phyloP scores from a whole-genome alignment of 2,888 invertebrate species.

The Caenorhabditis sp. region DNA sequence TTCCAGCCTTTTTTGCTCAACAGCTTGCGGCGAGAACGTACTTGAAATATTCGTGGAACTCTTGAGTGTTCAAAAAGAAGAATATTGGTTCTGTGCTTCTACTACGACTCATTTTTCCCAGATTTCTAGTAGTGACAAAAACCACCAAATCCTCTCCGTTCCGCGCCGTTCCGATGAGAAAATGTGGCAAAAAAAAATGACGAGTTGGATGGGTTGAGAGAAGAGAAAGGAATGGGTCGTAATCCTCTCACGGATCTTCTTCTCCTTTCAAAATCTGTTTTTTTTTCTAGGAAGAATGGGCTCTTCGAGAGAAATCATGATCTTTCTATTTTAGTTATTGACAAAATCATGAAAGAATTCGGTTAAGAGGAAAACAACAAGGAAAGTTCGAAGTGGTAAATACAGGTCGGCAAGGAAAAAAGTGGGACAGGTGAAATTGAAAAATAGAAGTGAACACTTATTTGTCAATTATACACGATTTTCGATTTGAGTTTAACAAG shows the following conservation, averaged over 20 bases:
- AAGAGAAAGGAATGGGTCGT: constrained; percentile 7
- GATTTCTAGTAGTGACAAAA: not conserved
- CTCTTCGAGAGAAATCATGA: not conserved
- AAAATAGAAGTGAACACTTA: not conserved
- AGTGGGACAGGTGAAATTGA: not conserved
- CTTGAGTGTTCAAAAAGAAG: constrained; percentile 1
- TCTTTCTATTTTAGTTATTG: too few relatives aligned
- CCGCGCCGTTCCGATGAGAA: constrained; percentile 4
- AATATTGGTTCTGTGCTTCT: constrained; percentile 15
- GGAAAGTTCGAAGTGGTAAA: too few relatives aligned
- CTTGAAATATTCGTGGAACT: constrained; percentile 5
- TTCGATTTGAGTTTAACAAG: too few relatives aligned
- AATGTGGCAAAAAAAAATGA: constrained; percentile 21
- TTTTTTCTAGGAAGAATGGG: not conserved
- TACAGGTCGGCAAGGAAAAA: not conserved
- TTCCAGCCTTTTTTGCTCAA: constrained; percentile 7
- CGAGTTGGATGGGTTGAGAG: constrained; percentile 14
- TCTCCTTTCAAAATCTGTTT: not conserved
- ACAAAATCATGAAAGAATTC: too few relatives aligned
- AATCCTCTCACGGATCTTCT: constrained; percentile 39
- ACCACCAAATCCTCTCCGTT: not conserved
- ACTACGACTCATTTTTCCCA: not conserved
- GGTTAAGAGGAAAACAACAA: too few relatives aligned
- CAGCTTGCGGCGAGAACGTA: constrained; percentile 7
- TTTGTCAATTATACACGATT: not conserved